Evolutionary conservation across 2,888 invertebrate genomes (phyloP).

Genomic region (Enchytraeus crypticus): DNA sequence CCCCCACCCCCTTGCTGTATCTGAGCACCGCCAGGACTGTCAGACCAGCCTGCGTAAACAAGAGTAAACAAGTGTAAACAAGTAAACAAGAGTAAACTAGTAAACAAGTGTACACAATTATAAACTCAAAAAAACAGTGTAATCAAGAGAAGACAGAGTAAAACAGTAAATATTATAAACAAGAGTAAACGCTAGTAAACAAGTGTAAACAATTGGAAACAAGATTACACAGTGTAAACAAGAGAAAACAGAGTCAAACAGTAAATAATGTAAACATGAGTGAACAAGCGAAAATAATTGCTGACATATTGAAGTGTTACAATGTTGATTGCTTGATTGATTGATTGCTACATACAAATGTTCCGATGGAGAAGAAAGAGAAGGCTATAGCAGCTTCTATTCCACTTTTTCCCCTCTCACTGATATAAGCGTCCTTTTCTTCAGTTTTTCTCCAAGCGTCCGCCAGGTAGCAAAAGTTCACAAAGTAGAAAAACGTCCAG

Average conservation of each 20-base stretch:
- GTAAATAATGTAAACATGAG: too few species aligned
- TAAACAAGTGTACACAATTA: too few species aligned
- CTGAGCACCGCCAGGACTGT: slow-evolving; percentile 89
- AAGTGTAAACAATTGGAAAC: too few species aligned
- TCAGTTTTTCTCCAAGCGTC: slow-evolving; percentile 74
- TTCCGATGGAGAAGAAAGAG: slow-evolving; percentile 87
- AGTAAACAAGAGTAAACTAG: too few species aligned
- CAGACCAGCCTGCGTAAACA: slow-evolving; percentile 64
- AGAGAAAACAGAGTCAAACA: too few species aligned
- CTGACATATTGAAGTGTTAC: not conserved
- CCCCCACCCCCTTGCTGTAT: slow-evolving; percentile 79
- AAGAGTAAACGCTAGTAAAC: too few species aligned
- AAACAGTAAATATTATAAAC: too few species aligned
- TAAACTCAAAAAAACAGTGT: too few species aligned
- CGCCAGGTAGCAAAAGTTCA: slow-evolving; percentile 87
- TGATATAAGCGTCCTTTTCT: slow-evolving; percentile 53
- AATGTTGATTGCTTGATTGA: not conserved
- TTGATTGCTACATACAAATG: slow-evolving; percentile 67
- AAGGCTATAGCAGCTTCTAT: slow-evolving; percentile 91
- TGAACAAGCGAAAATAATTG: not conserved
- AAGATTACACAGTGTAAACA: too few species aligned
- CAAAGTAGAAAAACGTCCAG: slow-evolving; percentile 91
- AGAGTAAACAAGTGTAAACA: not conserved
- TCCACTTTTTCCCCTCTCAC: slow-evolving; percentile 72
- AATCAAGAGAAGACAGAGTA: too few species aligned